Evolutionary conservation across 2,113 vertebrate species (phyloP).

Genomic region (Stomatorhinus ivindoensis): DNA sequence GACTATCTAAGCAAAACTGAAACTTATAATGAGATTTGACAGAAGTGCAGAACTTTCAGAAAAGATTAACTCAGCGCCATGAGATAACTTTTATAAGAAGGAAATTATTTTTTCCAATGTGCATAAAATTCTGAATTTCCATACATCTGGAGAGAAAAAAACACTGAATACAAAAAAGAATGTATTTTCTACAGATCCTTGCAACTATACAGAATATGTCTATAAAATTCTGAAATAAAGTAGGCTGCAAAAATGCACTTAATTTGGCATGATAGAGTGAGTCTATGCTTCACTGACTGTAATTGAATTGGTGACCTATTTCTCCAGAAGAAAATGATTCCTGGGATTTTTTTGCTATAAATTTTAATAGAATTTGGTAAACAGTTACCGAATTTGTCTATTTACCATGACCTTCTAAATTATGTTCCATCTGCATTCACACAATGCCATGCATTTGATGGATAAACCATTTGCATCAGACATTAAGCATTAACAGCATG

Average conservation of each 20-base stretch:
- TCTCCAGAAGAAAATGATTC: slow-evolving; percentile 99
- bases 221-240: slow-evolving; percentile 98
- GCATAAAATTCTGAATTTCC: slow-evolving; percentile 53
- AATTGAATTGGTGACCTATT: slow-evolving; percentile 99
- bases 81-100: slow-evolving; percentile 42
- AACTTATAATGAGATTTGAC: slow-evolving; percentile 44
- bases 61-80: slow-evolving; percentile 43
- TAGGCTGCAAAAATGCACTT: slow-evolving; percentile 99
- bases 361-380: slow-evolving; percentile 97
- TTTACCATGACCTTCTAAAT: slow-evolving; percentile 75
- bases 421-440: background rate
- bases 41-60: slow-evolving; percentile 37
- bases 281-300: slow-evolving; percentile 99
- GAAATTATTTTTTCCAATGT: slow-evolving; percentile 48
- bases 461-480: slow-evolving; percentile 10
- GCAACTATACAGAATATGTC: slow-evolving; percentile 90
- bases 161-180: slow-evolving; percentile 38
- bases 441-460: background rate
- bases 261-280: slow-evolving; percentile 99
- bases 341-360: slow-evolving; percentile 86
- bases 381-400: slow-evolving; percentile 82
- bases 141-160: slow-evolving; percentile 38
- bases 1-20: slow-evolving; percentile 35
- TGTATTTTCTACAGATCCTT: slow-evolving; percentile 76
- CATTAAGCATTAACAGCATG: background rate